phyloP scores from a whole-genome alignment of 30 jellyfish, hydroid and myxozoan species.

The Chrysaora quinquecirrha region DNA sequence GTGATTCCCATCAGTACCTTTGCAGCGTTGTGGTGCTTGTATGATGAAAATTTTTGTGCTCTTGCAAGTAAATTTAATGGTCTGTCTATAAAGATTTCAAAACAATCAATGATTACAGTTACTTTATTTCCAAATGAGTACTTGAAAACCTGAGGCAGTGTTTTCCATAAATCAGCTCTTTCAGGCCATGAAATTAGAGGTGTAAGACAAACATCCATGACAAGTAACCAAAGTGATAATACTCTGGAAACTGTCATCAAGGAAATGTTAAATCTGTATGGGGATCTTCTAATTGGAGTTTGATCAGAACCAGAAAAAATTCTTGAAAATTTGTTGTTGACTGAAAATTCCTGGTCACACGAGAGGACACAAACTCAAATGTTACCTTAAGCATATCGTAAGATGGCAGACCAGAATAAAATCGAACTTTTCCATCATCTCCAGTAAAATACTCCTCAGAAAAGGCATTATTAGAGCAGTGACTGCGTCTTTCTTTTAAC shows the following conservation, averaged over 20 bases:
- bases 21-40: conserved; percentile 37
- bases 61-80: conserved; percentile 54
- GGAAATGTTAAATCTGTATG: conserved; percentile 5
- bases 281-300: conserved; percentile 35
- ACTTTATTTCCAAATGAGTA: conserved; percentile 29
- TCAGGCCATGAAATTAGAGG: not conserved
- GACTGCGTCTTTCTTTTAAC: too few relatives aligned
- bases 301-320: conserved; percentile 5
- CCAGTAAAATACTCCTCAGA: too few relatives aligned
- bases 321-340: conserved; percentile 39
- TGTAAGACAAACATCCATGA: conserved; percentile 1
- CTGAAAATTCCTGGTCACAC: conserved; percentile 35
- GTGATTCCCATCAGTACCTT: conserved; percentile 35
- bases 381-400: conserved; percentile 39
- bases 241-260: conserved; percentile 23
- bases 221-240: conserved; percentile 15
- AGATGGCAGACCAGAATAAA: conserved; percentile 37
- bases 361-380: conserved; percentile 23
- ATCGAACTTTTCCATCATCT: conserved; percentile 34
- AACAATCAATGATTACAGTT: conserved; percentile 13
- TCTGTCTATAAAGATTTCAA: conserved; percentile 53
- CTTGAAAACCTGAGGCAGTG: conserved; percentile 35
- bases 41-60: conserved; percentile 52
- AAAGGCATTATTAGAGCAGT: too few relatives aligned
- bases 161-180: conserved; percentile 21